phyloP scores from a whole-genome alignment of 2,113 vertebrate species.

The Pomatorhinus ruficollis region DNA sequence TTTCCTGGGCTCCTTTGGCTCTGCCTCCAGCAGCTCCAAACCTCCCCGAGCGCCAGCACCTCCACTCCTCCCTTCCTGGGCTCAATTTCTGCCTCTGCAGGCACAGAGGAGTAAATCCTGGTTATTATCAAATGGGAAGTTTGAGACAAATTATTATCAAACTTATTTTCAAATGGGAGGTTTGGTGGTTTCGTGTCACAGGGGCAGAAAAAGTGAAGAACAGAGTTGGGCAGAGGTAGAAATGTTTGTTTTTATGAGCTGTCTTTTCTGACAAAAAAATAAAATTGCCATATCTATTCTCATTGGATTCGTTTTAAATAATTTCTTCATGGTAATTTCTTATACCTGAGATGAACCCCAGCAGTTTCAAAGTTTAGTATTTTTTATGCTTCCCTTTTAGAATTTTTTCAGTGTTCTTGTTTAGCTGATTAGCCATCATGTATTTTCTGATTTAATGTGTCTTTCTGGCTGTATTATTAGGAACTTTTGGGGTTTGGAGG shows the following conservation, averaged over 20 bases:
- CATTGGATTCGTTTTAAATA: neutral
- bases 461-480: neutral
- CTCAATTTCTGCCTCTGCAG: neutral
- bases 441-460: neutral
- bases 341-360: neutral
- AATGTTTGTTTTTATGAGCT: neutral
- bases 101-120: neutral
- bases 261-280: neutral
- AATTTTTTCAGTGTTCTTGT: neutral
- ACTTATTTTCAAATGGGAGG: neutral
- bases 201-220: neutral
- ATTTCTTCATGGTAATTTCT: neutral
- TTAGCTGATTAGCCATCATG: neutral
- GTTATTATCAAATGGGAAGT: no score
- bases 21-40: no score
- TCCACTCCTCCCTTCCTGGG: neutral
- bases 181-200: neutral
- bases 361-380: neutral
- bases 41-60: neutral
- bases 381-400: neutral
- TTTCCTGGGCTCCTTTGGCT: no score
- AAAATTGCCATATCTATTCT: neutral
- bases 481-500: fast-evolving
- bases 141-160: no score
- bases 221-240: neutral